A percentile compares a stretch with the other conserved stretches of the same genome.
Conservation (phyloP, 2,888 invertebrate species). For the Xestia xanthographa region DNA sequence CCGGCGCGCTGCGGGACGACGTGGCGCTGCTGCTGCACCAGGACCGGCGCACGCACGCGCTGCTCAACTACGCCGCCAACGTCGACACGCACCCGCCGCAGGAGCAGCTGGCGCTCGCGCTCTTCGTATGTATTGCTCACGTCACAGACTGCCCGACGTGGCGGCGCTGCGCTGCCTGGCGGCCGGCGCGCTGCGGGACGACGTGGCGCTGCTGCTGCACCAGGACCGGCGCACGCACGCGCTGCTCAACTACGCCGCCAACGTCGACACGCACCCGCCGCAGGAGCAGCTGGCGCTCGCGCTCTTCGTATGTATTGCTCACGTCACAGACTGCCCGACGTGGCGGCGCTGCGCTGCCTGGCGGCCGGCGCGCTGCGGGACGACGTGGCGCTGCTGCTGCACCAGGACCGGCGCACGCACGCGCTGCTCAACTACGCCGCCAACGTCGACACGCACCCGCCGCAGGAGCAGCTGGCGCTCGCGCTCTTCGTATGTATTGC, state of each 20-base stretch:
- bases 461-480: constrained; percentile 94
- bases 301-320: constrained; percentile 90
- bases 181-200: too few species aligned
- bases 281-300: constrained; percentile 94
- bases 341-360: too few species aligned
- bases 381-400: constrained; percentile 96
- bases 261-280: constrained; percentile 93
- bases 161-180: too few species aligned
- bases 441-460: constrained; percentile 93
- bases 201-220: constrained; percentile 96
- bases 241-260: constrained; percentile 96
- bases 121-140: constrained; percentile 90
- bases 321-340: too few species aligned
- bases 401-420: constrained; percentile 95
- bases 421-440: constrained; percentile 97
- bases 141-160: too few species aligned
- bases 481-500: constrained; percentile 92
- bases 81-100: constrained; percentile 93
- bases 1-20: too few species aligned
- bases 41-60: constrained; percentile 90
- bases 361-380: too few species aligned
- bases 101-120: constrained; percentile 94
- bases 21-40: too few species aligned
- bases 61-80: constrained; percentile 96
- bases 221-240: constrained; percentile 95